Evolutionary conservation across 53 echinoderm and acorn worm genomes (phyloP), one percentile per base, ranked within the genome.

Genomic region (Astropecten irregularis): DNA sequence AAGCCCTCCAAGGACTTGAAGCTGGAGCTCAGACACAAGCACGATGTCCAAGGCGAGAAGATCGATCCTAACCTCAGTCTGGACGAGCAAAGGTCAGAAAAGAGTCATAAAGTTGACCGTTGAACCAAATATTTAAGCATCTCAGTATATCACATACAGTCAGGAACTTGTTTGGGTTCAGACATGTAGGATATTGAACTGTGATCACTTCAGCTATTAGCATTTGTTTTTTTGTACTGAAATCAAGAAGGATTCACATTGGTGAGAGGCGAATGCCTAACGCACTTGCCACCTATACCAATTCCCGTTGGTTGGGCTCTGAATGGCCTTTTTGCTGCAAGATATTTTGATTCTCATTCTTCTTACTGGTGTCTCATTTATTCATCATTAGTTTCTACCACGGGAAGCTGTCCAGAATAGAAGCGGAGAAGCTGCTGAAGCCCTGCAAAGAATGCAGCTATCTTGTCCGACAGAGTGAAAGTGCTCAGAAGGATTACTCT

Each of bases 351-450:
- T n/a, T n/a, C n/a, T n/a, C n/a, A n/a, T n/a, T n/a, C n/a, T n/a
- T n/a, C n/a, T n/a, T n/a, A n/a, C n/a, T n/a, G n/a, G n/a, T n/a
- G n/a, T n/a, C n/a, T n/a, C n/a, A n/a, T n/a, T n/a, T n/a, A n/a
- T n/a, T n/a, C n/a, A n/a, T n/a, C n/a, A n/a, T n/a, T n/a, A 96
- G 97, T 49, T 96, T 93, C 93, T 96, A 96, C 76, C 97, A 96
- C 30, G 97, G 97, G 66, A 96, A 96, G 81, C 87, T 96, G 23
- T 96, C 97, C 25, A 93, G 97, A 76, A 69, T 74, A 70, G 97
- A 96, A 76, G 97, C 97, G 1, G 97, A 96, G 85, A 91, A 91
- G 91, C 89, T 91, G 73, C 79, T 96, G 32, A 93, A 89, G 69
- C 66, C 81, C 29, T 93, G 93, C 51, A 84, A 72, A 52, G 97